Evolutionary conservation across 2,888 invertebrate genomes (phyloP).

Genomic region (Lampropteryx suffumata): DNA sequence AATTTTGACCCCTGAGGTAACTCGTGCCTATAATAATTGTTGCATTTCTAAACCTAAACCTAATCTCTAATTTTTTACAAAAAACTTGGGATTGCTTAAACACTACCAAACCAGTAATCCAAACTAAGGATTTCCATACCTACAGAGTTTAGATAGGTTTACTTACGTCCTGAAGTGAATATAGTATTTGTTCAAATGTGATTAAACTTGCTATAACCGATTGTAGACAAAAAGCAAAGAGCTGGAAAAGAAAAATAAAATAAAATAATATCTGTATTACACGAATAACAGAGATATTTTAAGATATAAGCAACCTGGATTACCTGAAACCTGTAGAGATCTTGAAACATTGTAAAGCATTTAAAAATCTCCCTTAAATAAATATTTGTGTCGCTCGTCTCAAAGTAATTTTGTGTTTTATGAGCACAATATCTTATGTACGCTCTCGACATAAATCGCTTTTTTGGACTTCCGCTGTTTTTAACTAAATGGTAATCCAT

Average conservation of each 20-base stretch:
- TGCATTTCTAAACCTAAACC: no score
- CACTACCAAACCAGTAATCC: no score
- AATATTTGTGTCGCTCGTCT: constrained; percentile 42
- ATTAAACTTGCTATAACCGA: constrained; percentile 44
- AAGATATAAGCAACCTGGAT: no score
- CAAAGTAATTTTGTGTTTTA: constrained; percentile 43
- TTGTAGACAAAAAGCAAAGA: constrained; percentile 49
- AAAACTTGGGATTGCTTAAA: no score
- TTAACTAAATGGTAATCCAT: constrained; percentile 49
- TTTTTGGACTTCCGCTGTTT: constrained; percentile 27
- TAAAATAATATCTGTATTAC: background rate
- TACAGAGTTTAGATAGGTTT: background rate
- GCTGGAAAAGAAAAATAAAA: constrained; percentile 48
- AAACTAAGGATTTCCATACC: no score
- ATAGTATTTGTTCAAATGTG: constrained; percentile 47
- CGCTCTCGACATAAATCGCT: background rate
- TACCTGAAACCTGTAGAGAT: constrained; percentile 51
- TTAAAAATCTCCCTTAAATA: constrained; percentile 48
- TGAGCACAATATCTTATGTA: constrained; percentile 43
- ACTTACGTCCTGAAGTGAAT: constrained; percentile 51
- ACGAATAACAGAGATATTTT: no score
- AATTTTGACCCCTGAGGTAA: no score
- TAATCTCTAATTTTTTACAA: no score
- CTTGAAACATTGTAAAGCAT: constrained; percentile 44
- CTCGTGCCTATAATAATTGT: no score